Percentiles rank a stretch among this genome's conserved stretches.
phyloP scores from a whole-genome alignment of 2,797 vertebrate genomes.

The Lacerta bilineata region DNA sequence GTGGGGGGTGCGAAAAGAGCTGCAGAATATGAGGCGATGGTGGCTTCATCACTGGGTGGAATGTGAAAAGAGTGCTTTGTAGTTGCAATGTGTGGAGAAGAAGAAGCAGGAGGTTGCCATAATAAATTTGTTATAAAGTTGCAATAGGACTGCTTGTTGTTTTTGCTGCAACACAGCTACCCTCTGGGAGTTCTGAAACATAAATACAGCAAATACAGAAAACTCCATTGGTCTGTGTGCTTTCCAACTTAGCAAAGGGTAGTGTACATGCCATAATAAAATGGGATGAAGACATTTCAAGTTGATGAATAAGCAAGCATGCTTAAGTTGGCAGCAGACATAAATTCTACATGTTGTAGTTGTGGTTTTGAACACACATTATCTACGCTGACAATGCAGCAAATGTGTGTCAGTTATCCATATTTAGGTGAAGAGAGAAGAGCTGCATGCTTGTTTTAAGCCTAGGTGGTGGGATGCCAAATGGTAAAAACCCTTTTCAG shows the following conservation, averaged over 20 bases:
- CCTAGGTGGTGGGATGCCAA: background rate
- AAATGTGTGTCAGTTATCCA: background rate
- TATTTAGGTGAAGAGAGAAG: background rate
- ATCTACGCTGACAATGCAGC: background rate
- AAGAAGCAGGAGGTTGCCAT: background rate
- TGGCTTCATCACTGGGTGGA: no score
- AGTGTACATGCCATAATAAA: background rate
- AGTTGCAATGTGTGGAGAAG: no score
- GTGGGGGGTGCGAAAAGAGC: no score
- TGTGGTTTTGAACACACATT: background rate
- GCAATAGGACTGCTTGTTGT: background rate
- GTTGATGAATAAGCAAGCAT: background rate
- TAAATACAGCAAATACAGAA: background rate
- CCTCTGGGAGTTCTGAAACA: background rate
- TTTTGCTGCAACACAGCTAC: background rate
- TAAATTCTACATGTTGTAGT: background rate
- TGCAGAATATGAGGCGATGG: no score
- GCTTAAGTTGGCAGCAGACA: background rate
- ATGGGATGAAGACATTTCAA: background rate
- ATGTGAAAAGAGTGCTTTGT: no score
- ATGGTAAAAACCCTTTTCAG: background rate
- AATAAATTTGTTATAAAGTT: background rate
- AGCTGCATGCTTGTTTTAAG: background rate
- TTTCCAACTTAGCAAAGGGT: background rate
- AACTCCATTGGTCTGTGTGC: background rate